Evolutionary conservation across 1,140 invertebrate species (phyloP).

Genomic region (Drosophila persimilis): DNA sequence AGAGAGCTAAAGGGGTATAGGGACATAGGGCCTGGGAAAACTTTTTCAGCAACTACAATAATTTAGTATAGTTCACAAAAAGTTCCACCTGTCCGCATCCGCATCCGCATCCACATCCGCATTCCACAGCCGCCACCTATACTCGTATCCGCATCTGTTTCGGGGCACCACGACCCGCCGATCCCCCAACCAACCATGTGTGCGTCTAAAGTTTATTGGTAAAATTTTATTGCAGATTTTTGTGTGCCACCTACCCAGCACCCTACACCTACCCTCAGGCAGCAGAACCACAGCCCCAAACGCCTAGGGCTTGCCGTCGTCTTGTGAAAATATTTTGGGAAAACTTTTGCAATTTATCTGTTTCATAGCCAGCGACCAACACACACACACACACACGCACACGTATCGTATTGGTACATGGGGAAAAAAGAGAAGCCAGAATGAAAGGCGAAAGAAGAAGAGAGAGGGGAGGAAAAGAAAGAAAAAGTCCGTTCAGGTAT

Average conservation of each 20-base stretch:
- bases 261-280: neutral
- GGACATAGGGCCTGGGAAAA: conserved; percentile 17
- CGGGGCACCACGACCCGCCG: neutral
- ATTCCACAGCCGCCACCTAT: too few relatives aligned
- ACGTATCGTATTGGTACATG: neutral
- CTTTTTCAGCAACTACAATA: conserved; percentile 77
- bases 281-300: neutral
- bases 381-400: conserved; percentile 18
- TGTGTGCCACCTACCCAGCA: conserved; percentile 40
- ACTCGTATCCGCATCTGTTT: conserved; percentile 33
- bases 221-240: conserved; percentile 82
- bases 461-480: neutral
- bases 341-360: conserved; percentile 81
- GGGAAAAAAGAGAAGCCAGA: conserved; percentile 10
- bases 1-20: conserved; percentile 11
- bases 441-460: too few relatives aligned
- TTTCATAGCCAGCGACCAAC: conserved; percentile 76
- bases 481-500: conserved; percentile 53
- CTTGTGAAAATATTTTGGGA: conserved; percentile 80
- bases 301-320: conserved; percentile 45
- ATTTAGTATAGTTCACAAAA: conserved; percentile 80
- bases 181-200: conserved; percentile 37
- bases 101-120: conserved; percentile 12
- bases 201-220: conserved; percentile 78
- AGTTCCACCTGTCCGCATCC: conserved; percentile 72